Percentiles rank a stretch among this genome's conserved stretches.
Conservation (phyloP, 23 tunicate genomes). For the Ciona savignyi region DNA sequence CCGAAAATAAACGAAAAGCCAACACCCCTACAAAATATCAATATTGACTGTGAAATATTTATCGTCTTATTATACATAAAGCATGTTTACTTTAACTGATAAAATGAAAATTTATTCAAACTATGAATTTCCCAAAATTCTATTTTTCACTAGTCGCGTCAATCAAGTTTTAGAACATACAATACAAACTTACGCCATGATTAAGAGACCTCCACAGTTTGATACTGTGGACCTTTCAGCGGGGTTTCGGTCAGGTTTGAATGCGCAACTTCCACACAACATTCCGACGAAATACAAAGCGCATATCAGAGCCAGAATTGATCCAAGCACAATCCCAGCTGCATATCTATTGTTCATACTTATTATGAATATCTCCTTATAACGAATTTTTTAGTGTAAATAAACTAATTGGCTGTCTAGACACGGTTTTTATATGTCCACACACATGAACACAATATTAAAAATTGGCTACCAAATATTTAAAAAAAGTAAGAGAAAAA, state of each 20-base stretch:
- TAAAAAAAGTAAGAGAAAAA: too few relatives aligned
- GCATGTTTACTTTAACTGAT: too few relatives aligned
- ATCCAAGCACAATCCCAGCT: conserved; percentile 66
- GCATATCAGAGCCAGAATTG: conserved; percentile 53
- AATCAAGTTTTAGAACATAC: too few relatives aligned
- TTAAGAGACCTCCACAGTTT: conserved; percentile 74
- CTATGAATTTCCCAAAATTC: too few relatives aligned
- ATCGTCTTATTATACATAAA: too few relatives aligned
- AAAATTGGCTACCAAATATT: too few relatives aligned
- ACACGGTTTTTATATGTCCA: too few relatives aligned
- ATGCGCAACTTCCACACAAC: conserved; percentile 38
- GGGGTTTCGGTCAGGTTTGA: conserved; percentile 11
- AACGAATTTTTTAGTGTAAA: neutral
- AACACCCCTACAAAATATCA: conserved; percentile 49
- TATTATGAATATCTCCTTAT: neutral
- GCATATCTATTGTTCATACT: conserved; percentile 28
- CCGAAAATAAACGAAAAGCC: conserved; percentile 89
- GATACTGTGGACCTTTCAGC: conserved; percentile 39
- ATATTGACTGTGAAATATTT: too few relatives aligned
- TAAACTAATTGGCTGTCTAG: too few relatives aligned
- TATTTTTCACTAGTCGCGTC: too few relatives aligned
- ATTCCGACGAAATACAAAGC: conserved; percentile 54
- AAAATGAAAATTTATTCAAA: too few relatives aligned
- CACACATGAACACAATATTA: too few relatives aligned
- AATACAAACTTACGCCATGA: conserved; percentile 94